Evolutionary conservation across 2,888 invertebrate genomes (phyloP).

Genomic region (Drosophila prostipennis): DNA sequence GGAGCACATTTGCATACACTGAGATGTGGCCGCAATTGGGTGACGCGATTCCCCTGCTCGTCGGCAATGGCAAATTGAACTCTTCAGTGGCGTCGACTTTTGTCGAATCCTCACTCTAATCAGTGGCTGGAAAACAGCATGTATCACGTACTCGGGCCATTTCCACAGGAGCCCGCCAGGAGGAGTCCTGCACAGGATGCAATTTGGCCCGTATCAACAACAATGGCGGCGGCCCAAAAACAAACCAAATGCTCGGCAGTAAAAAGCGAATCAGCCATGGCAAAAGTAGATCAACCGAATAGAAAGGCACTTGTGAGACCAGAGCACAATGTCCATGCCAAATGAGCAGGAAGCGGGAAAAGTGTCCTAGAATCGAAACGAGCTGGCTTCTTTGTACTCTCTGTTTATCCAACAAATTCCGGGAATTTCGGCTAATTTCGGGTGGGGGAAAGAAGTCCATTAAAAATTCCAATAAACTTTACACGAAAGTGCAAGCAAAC

Average conservation of each 20-base stretch:
- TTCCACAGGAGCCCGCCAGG: conserved; percentile 17
- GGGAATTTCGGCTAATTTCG: conserved; percentile 8
- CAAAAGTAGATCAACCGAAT: conserved; percentile 60
- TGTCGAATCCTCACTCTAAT: conserved; percentile 48
- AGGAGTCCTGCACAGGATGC: conserved; percentile 50
- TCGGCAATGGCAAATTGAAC: conserved; percentile 26
- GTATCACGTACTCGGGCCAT: conserved; percentile 50
- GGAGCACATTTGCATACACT: conserved; percentile 55
- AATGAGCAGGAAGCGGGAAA: conserved; percentile 42
- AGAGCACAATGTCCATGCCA: conserved; percentile 59
- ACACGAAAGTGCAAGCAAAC: conserved; percentile 19
- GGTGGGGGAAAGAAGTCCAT: neutral
- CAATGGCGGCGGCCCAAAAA: conserved; percentile 44
- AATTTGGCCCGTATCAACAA: conserved; percentile 73
- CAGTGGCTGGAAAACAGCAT: conserved; percentile 47
- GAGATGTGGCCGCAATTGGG: conserved; percentile 37
- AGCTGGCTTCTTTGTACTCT: conserved; percentile 3
- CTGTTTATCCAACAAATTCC: neutral
- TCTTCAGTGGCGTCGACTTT: conserved; percentile 9
- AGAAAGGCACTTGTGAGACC: conserved; percentile 54
- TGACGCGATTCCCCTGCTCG: conserved; percentile 30
- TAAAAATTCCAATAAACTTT: conserved; percentile 29
- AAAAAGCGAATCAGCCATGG: conserved; percentile 63
- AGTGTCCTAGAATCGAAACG: conserved; percentile 6
- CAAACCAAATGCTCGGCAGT: conserved; percentile 38